Evolutionary conservation across 2,888 invertebrate species (phyloP), one percentile per base, ranked within the genome.

Genomic region (Caenorhabditis angaria): DNA sequence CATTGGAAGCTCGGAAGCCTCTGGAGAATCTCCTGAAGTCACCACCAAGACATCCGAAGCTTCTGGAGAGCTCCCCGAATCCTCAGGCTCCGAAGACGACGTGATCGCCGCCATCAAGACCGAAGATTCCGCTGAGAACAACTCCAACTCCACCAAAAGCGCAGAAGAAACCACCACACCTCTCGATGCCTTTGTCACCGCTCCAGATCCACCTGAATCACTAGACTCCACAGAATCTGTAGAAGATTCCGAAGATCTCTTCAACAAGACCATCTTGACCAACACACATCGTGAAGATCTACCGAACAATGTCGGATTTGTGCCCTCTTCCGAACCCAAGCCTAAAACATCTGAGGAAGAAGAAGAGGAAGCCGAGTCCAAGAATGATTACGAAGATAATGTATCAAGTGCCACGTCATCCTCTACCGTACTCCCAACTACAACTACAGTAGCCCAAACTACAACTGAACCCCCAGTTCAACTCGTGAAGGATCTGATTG

Each of bases 381-480:
- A 24, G 14, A 57, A 65, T 14, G 73, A 73, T 35, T 73, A 73
- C 28, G 73, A 73, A 32, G 65, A 73, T 25, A 61, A 63, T 8
- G 66, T 64, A 12, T 55, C 66, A 18, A 66, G 66, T 4, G 29
- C 55, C 18, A n/a, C 41, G 0, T 63, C 65, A 5, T 32, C 66
- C 2, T 20, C 57, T 18, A 50, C 63, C n/a, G n/a, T 50, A 25
- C 48, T 18, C 1, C 8, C 51, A 22, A 57, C 61, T 1, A 65
- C 58, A 1, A 63, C 70, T 20, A 63, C 61, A 53, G 27, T 54
- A 8, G 6, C 63, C 2, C 60, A 50, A 64, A 48, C 67, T 3
- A 83, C 84, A 1, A 75, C 82, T n/a, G 83, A 84, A 62, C 83
- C 83, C n/a, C 84, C 83, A 18, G 84, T 84, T 27, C 81, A 82